These are phyloP conservation scores for Myotis findleyi DNA, from an alignment of 2,797 vertebrate species.

Conservation along the genomic window DNA sequence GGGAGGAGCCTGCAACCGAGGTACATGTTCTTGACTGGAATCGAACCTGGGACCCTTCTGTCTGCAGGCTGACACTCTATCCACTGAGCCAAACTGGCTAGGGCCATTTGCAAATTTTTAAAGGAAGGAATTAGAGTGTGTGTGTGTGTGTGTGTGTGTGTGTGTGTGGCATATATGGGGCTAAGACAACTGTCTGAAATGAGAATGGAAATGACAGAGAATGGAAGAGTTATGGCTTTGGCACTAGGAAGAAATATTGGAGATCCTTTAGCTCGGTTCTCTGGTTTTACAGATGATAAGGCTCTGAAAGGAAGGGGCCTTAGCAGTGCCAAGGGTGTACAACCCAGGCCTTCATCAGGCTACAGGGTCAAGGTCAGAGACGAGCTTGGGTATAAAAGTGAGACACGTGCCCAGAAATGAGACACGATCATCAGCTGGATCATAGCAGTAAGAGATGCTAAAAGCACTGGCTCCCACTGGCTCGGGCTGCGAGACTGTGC, in stretches of 20 bases:
- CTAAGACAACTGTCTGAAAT: not conserved
- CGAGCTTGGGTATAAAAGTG: not conserved
- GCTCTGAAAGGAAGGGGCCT: not conserved
- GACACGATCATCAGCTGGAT: rapidly evolving
- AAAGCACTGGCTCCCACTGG: rapidly evolving
- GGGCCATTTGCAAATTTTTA: not conserved
- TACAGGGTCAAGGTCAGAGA: not conserved
- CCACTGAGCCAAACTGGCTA: too few relatives aligned
- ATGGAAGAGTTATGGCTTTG: rapidly evolving
- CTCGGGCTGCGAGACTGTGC: not conserved
- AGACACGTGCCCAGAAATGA: not conserved
- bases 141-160: rapidly evolving
- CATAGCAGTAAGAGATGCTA: rapidly evolving
- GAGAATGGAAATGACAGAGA: not conserved
- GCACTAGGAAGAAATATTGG: not conserved
- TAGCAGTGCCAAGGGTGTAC: too few relatives aligned
- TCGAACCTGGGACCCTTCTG: too few relatives aligned
- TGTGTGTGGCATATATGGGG: rapidly evolving
- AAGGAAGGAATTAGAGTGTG: not conserved
- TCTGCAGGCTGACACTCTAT: too few relatives aligned
- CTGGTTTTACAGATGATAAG: not conserved
- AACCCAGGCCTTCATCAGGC: too few relatives aligned
- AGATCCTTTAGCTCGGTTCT: too few relatives aligned
- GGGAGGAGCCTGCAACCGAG: too few relatives aligned
- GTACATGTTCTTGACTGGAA: too few relatives aligned